These are phyloP conservation scores for Sebastes kiyomatsui DNA, from an alignment of 2,797 vertebrate genomes.

Conservation along the genomic window DNA sequence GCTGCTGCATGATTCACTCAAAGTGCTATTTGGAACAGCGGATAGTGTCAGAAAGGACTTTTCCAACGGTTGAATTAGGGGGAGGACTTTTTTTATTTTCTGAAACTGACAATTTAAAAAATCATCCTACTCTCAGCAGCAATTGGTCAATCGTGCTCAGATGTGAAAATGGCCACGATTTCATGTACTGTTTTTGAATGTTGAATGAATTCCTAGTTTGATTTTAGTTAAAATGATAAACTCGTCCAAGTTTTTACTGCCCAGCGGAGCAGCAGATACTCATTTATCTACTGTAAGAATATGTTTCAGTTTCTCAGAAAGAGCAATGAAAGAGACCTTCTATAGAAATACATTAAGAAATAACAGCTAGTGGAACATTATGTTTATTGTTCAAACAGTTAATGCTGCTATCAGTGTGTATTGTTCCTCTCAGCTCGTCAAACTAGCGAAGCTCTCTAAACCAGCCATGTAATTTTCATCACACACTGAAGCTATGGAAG, in stretches of 20 bases:
- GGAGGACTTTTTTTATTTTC: neutral
- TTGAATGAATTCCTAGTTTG: neutral
- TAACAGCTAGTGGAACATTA: neutral
- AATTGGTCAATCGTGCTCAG: neutral
- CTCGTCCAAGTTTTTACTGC: neutral
- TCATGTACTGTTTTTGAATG: neutral
- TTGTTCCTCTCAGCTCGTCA: neutral
- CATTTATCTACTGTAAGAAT: neutral
- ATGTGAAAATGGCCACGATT: conserved; percentile 5
- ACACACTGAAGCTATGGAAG: neutral
- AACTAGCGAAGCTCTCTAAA: neutral
- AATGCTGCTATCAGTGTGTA: neutral
- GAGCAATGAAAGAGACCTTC: neutral
- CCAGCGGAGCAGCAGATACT: neutral
- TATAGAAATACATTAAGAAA: neutral
- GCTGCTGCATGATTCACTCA: conserved; percentile 58
- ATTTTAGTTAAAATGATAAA: neutral
- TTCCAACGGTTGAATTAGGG: neutral
- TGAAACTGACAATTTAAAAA: neutral
- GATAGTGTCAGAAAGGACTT: conserved; percentile 40
- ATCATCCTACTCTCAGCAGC: neutral
- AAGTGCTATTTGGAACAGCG: conserved; percentile 49
- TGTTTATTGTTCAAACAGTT: neutral
- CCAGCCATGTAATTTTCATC: neutral
- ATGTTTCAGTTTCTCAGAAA: neutral